Conservation (phyloP, 2,113 vertebrate species). For the Sinosuthora webbiana region DNA sequence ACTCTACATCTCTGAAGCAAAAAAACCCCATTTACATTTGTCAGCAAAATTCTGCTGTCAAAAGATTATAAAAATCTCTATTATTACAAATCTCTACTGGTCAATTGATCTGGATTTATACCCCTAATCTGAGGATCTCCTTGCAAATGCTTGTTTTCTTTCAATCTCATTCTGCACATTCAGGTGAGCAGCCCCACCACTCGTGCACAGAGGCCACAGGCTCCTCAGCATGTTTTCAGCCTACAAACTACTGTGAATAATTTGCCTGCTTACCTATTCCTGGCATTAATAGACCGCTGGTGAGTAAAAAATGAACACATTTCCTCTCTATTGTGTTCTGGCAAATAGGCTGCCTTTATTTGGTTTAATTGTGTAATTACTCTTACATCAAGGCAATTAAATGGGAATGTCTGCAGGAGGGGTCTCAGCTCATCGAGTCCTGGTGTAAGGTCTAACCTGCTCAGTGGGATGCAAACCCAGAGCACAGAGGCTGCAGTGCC, state of each 20-base stretch:
- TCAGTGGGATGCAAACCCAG: neutral
- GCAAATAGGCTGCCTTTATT: neutral
- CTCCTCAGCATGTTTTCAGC: neutral
- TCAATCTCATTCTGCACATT: neutral
- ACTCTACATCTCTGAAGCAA: constrained; percentile 31
- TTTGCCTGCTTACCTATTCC: neutral
- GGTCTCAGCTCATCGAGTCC: neutral
- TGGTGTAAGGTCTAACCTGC: neutral
- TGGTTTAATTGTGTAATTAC: constrained; percentile 29
- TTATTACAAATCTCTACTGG: constrained; percentile 26
- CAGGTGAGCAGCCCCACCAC: neutral
- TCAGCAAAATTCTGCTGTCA: constrained; percentile 64
- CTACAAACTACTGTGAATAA: neutral
- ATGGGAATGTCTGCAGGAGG: neutral
- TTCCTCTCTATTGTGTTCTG: neutral
- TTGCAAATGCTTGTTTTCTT: constrained; percentile 27
- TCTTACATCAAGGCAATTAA: constrained; percentile 23
- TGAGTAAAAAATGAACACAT: neutral
- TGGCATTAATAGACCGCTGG: neutral
- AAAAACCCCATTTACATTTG: constrained; percentile 41
- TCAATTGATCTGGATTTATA: constrained; percentile 57
- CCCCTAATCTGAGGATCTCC: constrained; percentile 16
- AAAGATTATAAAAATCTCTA: constrained; percentile 61
- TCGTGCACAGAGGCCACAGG: neutral
- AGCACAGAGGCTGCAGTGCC: neutral